These are phyloP conservation scores for Xerus rutilus DNA, from an alignment of 2,797 vertebrate genomes.

Conservation along the genomic window DNA sequence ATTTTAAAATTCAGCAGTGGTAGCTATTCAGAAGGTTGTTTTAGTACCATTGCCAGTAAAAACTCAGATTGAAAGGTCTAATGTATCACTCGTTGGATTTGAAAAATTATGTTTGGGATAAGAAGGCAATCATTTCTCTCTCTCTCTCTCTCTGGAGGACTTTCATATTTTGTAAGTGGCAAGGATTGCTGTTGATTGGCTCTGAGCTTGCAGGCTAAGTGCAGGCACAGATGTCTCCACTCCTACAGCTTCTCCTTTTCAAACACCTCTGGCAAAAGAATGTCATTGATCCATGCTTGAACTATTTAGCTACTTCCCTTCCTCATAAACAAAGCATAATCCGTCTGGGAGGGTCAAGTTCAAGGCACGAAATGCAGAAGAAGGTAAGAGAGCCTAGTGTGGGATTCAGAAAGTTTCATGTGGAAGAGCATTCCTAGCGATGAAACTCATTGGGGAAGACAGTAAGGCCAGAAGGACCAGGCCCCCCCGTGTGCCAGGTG, in stretches of 20 bases:
- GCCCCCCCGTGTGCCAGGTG: accelerated
- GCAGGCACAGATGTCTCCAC: background rate
- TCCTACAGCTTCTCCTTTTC: background rate
- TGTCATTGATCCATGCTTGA: background rate
- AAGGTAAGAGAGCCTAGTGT: background rate
- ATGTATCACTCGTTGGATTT: conserved; percentile 85
- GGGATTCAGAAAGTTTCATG: background rate
- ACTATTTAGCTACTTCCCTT: background rate
- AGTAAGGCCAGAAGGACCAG: background rate
- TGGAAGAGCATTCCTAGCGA: background rate
- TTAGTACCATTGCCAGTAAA: conserved; percentile 87
- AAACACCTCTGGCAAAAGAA: background rate
- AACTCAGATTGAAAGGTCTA: conserved; percentile 87
- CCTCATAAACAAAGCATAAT: background rate
- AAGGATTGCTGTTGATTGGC: conserved; percentile 43
- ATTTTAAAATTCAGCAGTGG: conserved; percentile 88
- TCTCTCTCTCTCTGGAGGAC: conserved; percentile 62
- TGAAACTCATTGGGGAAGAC: accelerated
- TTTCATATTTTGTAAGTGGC: conserved; percentile 73
- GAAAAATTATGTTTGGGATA: conserved; percentile 82
- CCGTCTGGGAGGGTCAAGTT: background rate
- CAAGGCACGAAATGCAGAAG: background rate
- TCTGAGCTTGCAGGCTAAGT: background rate
- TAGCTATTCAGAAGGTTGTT: conserved; percentile 86
- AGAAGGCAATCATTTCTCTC: conserved; percentile 73